These are phyloP conservation scores for Asarcornis scutulata DNA, from an alignment of 2,113 vertebrate species.

Conservation along the genomic window DNA sequence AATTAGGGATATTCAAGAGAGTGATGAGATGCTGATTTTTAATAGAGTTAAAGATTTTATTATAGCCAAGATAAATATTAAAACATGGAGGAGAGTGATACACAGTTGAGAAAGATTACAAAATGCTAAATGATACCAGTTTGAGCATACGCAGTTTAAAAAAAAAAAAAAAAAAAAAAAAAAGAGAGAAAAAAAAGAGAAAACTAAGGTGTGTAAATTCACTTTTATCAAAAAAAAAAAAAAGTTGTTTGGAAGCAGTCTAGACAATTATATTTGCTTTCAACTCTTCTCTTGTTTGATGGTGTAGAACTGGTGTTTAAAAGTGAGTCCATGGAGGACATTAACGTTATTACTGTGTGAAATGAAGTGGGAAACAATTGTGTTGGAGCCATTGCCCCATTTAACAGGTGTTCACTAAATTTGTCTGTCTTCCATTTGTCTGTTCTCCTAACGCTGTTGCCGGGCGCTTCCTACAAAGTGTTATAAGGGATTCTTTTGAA, in stretches of 20 bases:
- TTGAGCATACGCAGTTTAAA: background rate
- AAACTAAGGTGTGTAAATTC: background rate
- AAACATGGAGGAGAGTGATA: background rate
- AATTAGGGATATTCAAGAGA: background rate
- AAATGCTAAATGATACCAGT: background rate
- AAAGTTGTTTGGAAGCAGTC: background rate
- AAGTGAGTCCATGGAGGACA: background rate
- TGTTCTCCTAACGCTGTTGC: background rate
- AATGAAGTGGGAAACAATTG: conserved; percentile 65
- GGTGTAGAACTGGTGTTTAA: conserved; percentile 32
- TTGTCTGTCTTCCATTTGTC: conserved; percentile 28
- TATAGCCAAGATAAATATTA: background rate
- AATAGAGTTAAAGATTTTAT: background rate
- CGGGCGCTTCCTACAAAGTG: background rate
- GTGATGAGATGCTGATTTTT: background rate
- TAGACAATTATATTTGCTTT: conserved; percentile 33
- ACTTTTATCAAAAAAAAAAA: background rate
- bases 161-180: no score
- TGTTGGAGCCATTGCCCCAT: conserved; percentile 49
- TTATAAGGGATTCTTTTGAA: background rate
- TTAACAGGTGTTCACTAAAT: conserved; percentile 66
- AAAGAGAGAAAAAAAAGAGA: background rate
- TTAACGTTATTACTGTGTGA: conserved; percentile 69
- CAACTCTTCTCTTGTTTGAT: conserved; percentile 14
- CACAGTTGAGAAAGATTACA: background rate